Base-by-base conservation (phyloP, 2,888 invertebrate genomes). In the Exephanes ischioxanthus region DNA sequence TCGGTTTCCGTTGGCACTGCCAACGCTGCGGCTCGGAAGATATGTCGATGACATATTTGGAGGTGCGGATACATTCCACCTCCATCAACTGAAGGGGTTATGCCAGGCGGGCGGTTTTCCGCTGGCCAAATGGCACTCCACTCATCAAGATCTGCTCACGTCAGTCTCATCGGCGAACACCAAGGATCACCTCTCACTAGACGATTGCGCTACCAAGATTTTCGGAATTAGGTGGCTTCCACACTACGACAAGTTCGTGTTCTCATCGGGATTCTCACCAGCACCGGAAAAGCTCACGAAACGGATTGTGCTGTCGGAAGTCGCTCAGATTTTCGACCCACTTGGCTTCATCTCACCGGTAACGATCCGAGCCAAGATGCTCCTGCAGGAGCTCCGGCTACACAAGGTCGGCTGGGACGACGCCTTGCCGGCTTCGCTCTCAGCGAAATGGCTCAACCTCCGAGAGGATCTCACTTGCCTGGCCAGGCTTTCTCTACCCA, bases 1-100 rank as follows among this genome's bases (percentile, higher is more conserved):
- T 0, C n/a, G 37, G 3, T 85, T 67, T 58, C 86, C 86, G 0
- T 55, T 83, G 0, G 86, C 86, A 0, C 58, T 84, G 0, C 26
- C 41, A 16, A 67, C 82, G 0, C 33, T 88, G 26, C 45, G 58
- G 9, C n/a, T 45, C 0, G 87, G 84, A 0, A 45, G 85, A n/a
- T 87, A 88, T 41, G 85, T 87, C 0, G 87, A 89, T 9, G 88
- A 89, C 53, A 87, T 88, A 6, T 85, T 80, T 30, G 80, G 84
- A 7, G 88, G 88, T 0, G 53, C 81, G 0, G 72, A 76, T 16
- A 16, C 16, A 2, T 3, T 9, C 0, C 45, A 67, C 26, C 33
- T 41, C 37, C 41, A 41, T 2, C 41, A 41, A 9, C 41, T 41
- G 7, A 41, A 9, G 9, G 41, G 9, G 9, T 9, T 41, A 0